Evolutionary conservation across 1,140 invertebrate genomes (phyloP).

Genomic region (Platorchestia sp.): DNA sequence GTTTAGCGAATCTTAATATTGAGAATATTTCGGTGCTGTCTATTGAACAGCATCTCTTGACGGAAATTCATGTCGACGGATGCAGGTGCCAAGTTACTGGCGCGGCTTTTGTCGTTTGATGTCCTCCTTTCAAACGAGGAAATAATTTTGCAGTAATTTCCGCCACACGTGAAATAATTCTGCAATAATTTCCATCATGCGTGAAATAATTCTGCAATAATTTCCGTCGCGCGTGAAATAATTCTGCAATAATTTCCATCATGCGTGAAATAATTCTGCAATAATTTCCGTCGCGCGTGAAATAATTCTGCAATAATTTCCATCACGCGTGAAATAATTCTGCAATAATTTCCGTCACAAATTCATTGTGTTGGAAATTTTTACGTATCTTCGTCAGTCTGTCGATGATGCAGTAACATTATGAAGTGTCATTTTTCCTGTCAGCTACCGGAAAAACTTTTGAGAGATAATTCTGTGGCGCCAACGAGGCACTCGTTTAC

Average conservation of each 20-base stretch:
- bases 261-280: neutral
- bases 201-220: no score
- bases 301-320: no score
- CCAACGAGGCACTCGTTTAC: neutral
- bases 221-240: no score
- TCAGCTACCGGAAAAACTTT: neutral
- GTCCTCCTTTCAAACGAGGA: neutral
- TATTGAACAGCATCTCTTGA: neutral
- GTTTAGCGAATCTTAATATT: no score
- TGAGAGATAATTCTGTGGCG: neutral
- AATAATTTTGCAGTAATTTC: neutral
- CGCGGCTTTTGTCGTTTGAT: neutral
- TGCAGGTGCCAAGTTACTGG: neutral
- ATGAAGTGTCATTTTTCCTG: neutral
- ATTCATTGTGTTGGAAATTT: neutral
- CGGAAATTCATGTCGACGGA: neutral
- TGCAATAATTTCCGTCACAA: no score
- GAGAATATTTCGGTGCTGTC: neutral
- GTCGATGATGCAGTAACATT: neutral
- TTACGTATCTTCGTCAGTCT: neutral
- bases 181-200: neutral
- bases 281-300: no score
- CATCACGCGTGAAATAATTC: no score
- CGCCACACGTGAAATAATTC: no score
- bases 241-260: no score